Base-by-base conservation (phyloP, 1,140 invertebrate genomes). In the Drosophila burlai region DNA sequence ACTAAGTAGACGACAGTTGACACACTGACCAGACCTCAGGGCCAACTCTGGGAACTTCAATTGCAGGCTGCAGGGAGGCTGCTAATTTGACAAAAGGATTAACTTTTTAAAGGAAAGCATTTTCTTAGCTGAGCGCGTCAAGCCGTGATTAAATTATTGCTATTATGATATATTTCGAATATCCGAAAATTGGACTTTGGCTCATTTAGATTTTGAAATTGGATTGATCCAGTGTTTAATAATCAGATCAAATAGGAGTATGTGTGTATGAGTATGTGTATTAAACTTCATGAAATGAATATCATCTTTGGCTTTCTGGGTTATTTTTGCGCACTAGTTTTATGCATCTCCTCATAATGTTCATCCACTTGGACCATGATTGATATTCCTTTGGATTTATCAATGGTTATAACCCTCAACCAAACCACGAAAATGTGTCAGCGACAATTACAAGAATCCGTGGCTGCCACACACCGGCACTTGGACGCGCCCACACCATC, bases 381-480 rank as follows among this genome's bases (percentile, higher is more conserved):
- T 73, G 29, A 50, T 54, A 58, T 50, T n/a, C 54, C 18, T 15
- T 36, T 58, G 31, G 65, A 72, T 49, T 49, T 72, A 72, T 72
- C 66, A 42, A 18, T 15, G 31, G 4, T 34, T 18, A 9, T 4
- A 38, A 55, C 26, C 65, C 69, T 38, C 52, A 60, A 50, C 38
- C 52, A 52, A 73, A 61, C 73, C 43, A 42, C 61, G 55, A 57
- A 71, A 65, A 55, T 66, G 79, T 85, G 83, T 85, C 83, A 80
- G 66, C 63, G 76, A 63, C 77, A 85, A 85, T 85, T 85, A 87
- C 76, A 64, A 72, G 69, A 75, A 80, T 68, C 81, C 68, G 67
- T 47, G 45, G 26, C 77, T 49, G 50, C 34, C 72, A 49, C 40
- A 49, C 61, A 57, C 52, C 62, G 50, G 61, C 36, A 38, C 38